A percentile compares a stretch with the other conserved stretches of the same genome.
Conservation (phyloP, 2,797 vertebrate genomes). For the Enteromius treurensis region DNA sequence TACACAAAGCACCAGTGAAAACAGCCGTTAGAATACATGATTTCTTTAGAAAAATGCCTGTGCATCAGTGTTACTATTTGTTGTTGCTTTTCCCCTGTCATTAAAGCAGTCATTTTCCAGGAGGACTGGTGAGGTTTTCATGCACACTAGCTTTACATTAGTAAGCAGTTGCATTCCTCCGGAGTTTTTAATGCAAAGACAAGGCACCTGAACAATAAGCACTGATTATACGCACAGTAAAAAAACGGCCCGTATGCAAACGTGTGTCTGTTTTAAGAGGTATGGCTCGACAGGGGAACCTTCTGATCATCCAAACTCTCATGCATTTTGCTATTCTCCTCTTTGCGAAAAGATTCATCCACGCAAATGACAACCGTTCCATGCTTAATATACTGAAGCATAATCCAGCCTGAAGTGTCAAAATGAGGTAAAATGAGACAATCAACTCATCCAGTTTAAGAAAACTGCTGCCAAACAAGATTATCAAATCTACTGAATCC, state of each 20-base stretch:
- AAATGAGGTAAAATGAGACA: slow-evolving; percentile 32
- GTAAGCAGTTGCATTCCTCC: slow-evolving; percentile 64
- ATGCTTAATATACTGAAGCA: not conserved
- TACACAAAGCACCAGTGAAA: slow-evolving; percentile 68
- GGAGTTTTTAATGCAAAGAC: slow-evolving; percentile 63
- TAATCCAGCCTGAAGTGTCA: not conserved
- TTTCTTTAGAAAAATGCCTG: slow-evolving; percentile 63
- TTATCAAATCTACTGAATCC: slow-evolving; percentile 10
- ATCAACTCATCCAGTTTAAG: slow-evolving; percentile 30
- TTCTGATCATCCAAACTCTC: not conserved
- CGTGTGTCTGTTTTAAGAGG: slow-evolving; percentile 4
- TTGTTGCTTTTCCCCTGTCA: slow-evolving; percentile 37
- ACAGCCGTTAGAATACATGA: slow-evolving; percentile 54
- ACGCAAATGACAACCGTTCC: not conserved
- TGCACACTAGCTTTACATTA: slow-evolving; percentile 56
- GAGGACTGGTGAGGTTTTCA: slow-evolving; percentile 51
- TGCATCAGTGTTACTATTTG: slow-evolving; percentile 60
- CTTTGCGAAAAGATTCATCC: not conserved
- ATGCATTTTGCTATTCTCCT: not conserved
- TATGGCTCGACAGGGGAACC: slow-evolving; percentile 27
- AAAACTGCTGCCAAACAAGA: slow-evolving; percentile 52
- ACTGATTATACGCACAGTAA: slow-evolving; percentile 25
- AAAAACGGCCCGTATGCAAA: slow-evolving; percentile 3
- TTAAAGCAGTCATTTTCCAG: slow-evolving; percentile 24
- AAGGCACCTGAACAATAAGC: slow-evolving; percentile 69